These are phyloP conservation scores for Charadrius vociferus DNA, from an alignment of 2,113 vertebrate genomes.

Conservation along the genomic window DNA sequence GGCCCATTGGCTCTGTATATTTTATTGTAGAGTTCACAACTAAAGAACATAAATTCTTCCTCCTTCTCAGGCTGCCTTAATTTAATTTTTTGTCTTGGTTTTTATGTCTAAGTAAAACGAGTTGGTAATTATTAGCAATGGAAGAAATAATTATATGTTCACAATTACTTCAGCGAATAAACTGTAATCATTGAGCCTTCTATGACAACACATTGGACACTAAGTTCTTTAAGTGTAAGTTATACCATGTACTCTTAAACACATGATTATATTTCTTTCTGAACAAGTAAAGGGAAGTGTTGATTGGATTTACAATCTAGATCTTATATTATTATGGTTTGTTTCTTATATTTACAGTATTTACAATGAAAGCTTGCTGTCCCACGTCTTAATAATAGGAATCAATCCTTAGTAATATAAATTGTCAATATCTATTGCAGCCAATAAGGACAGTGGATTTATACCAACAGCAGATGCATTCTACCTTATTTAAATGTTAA, in stretches of 20 bases:
- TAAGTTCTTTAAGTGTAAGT: constrained; percentile 4
- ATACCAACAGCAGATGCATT: neutral
- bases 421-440: neutral
- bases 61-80: neutral
- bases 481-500: neutral
- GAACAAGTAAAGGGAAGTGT: neutral
- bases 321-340: neutral
- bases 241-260: constrained; percentile 5
- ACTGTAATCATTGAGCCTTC: constrained; percentile 12
- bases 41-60: neutral
- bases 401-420: neutral
- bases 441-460: neutral
- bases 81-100: neutral
- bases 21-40: constrained; percentile 15
- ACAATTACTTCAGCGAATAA: constrained; percentile 27
- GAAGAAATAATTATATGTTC: constrained; percentile 49
- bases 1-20: constrained; percentile 29
- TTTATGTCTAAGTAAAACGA: constrained; percentile 20
- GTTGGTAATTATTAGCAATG: constrained; percentile 47
- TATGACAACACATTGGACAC: constrained; percentile 1
- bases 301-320: neutral
- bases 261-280: neutral
- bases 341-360: neutral
- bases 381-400: neutral
- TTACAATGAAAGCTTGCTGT: neutral